A percentile compares a stretch with the other conserved stretches of the same genome.
Evolutionary conservation across 2,888 invertebrate genomes (phyloP).

Genomic region (Dysmachus trigonus): DNA sequence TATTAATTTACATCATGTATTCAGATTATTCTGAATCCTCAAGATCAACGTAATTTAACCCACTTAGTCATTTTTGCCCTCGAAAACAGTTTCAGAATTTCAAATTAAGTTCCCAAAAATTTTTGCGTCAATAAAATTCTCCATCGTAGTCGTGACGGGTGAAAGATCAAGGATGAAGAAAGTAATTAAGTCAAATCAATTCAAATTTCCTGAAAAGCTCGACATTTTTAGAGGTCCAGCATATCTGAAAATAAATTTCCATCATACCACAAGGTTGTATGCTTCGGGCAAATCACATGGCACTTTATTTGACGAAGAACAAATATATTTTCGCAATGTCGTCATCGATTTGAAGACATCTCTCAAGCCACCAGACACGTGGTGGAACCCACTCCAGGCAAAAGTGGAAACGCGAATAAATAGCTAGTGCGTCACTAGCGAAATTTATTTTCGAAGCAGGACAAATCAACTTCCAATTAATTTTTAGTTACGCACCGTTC

Average conservation of each 20-base stretch:
- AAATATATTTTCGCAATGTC: neutral
- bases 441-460: neutral
- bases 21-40: neutral
- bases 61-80: neutral
- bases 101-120: neutral
- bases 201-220: neutral
- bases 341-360: neutral
- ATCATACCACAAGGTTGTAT: neutral
- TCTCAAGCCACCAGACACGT: neutral
- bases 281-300: neutral
- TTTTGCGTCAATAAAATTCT: neutral
- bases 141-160: neutral
- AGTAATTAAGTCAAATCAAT: neutral
- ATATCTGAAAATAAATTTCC: neutral
- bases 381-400: neutral
- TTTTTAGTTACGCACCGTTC: slow-evolving; percentile 25
- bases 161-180: neutral
- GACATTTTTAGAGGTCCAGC: neutral
- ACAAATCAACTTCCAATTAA: slow-evolving; percentile 13
- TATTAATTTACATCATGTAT: neutral
- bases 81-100: neutral
- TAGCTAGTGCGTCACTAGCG: neutral
- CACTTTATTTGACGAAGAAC: neutral
- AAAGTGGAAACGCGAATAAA: neutral
- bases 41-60: neutral